Conservation (phyloP, 2,888 invertebrate species). For the Orthonychiurus folsomi region DNA sequence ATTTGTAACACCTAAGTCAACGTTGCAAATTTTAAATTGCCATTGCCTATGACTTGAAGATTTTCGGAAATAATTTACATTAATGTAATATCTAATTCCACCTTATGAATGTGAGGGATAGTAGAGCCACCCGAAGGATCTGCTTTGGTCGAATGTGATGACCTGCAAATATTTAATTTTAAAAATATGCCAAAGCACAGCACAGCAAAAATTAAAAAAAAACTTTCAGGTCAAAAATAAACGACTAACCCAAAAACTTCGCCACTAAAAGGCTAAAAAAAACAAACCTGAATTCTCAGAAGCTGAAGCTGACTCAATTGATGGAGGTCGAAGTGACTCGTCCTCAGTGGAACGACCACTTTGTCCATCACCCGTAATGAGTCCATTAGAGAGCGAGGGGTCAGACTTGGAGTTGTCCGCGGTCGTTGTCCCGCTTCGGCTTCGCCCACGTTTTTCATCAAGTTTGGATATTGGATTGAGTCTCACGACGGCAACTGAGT, state of each 20-base stretch:
- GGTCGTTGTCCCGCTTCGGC: conserved; percentile 1
- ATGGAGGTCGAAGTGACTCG: conserved; percentile 27
- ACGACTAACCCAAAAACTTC: not conserved
- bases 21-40: too few species aligned
- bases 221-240: not conserved
- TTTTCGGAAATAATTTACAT: too few species aligned
- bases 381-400: conserved; percentile 1
- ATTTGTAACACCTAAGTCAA: too few species aligned
- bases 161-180: not conserved
- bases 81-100: too few species aligned
- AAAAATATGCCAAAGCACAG: not conserved
- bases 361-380: not conserved
- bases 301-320: conserved; percentile 33
- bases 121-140: not conserved
- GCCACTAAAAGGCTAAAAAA: not conserved
- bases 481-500: conserved; percentile 22
- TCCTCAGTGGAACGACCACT: conserved; percentile 23
- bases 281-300: conserved; percentile 33
- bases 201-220: not conserved
- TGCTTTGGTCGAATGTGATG: not conserved
- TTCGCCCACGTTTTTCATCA: conserved; percentile 30
- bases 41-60: too few species aligned
- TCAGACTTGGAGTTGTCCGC: conserved; percentile 4
- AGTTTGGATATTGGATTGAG: conserved; percentile 35
- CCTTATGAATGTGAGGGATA: not conserved